phyloP scores from a whole-genome alignment of 64 coral and sea anemone genomes.

The Pocillopora verrucosa region DNA sequence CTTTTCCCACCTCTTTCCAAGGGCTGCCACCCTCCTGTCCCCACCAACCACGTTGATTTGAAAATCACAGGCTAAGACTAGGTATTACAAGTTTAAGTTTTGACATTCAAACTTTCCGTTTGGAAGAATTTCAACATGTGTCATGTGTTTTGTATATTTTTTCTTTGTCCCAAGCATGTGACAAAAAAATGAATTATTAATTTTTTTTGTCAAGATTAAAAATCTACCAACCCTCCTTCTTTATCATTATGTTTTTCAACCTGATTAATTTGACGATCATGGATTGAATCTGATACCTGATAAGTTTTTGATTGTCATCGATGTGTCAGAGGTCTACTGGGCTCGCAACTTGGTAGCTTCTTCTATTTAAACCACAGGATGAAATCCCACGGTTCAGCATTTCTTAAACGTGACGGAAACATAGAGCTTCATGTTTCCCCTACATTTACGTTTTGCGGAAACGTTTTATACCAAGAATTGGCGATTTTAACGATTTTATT shows the following conservation, averaged over 20 bases:
- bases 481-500: too few species aligned
- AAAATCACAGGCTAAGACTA: constrained; percentile 38
- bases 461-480: too few species aligned
- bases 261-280: not conserved
- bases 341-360: constrained; percentile 43
- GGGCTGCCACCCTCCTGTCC: not conserved
- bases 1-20: too few species aligned
- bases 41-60: constrained; percentile 12
- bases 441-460: too few species aligned
- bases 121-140: too few species aligned
- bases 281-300: constrained; percentile 32
- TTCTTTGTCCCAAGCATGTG: too few species aligned
- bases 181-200: too few species aligned
- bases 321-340: constrained; percentile 53
- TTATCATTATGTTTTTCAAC: too few species aligned
- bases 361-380: constrained; percentile 49
- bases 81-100: constrained; percentile 29
- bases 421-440: too few species aligned
- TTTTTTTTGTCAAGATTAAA: not conserved
- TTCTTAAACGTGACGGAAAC: too few species aligned
- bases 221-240: too few species aligned
- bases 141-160: not conserved
- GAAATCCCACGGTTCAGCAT: too few species aligned
- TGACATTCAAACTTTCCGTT: not conserved
- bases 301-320: constrained; percentile 61